phyloP scores from a whole-genome alignment of 2,797 vertebrate genomes.

The Pseudomugil gertrudae region DNA sequence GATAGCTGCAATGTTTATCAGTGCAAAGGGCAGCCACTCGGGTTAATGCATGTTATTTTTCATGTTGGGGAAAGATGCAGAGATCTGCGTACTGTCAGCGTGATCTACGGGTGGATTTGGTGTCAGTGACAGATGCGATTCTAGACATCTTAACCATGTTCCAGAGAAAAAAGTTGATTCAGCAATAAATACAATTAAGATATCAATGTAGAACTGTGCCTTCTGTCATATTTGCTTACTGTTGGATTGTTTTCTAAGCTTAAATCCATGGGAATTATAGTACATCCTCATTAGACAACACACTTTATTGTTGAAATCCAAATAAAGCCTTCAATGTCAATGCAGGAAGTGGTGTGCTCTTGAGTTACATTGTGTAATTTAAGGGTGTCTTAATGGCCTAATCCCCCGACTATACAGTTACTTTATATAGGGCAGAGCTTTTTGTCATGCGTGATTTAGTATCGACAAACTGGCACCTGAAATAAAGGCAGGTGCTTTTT shows the following conservation, averaged over 20 bases:
- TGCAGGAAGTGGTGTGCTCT: background rate
- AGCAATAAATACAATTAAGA: background rate
- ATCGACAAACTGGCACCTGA: background rate
- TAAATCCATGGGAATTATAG: background rate
- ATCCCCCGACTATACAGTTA: background rate
- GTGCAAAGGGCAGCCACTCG: slow-evolving; percentile 57
- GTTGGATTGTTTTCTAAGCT: too few species aligned
- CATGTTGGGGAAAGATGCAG: slow-evolving; percentile 66
- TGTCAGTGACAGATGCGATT: slow-evolving; percentile 49
- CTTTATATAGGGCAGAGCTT: background rate
- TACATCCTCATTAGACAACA: background rate
- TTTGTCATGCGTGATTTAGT: background rate
- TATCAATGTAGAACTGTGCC: background rate
- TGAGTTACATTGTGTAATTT: background rate
- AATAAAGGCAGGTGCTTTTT: background rate
- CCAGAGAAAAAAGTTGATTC: too few species aligned
- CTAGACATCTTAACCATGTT: slow-evolving; percentile 1
- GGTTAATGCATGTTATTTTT: slow-evolving; percentile 78
- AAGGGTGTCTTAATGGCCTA: background rate
- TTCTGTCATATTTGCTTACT: background rate
- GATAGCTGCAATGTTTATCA: slow-evolving; percentile 40
- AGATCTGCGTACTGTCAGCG: slow-evolving; percentile 56
- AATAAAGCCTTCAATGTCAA: background rate
- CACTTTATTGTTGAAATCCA: background rate
- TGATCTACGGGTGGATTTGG: slow-evolving; percentile 56